Evolutionary conservation across 2,797 vertebrate species (phyloP).

Genomic region (Siniperca scherzeri): DNA sequence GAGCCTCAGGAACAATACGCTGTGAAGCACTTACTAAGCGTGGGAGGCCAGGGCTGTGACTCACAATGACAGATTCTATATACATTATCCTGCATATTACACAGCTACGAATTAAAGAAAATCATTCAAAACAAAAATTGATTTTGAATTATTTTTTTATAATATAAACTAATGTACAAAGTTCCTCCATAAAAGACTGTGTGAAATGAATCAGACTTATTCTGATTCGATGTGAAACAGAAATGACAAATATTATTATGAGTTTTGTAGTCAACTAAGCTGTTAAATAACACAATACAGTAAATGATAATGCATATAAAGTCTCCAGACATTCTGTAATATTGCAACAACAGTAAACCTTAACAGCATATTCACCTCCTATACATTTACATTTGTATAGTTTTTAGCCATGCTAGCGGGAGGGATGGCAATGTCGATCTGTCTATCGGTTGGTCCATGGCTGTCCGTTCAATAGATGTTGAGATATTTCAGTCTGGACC

Average conservation of each 20-base stretch:
- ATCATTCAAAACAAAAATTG: neutral
- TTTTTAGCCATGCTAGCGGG: too few species aligned
- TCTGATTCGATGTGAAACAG: neutral
- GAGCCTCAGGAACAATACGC: conserved; percentile 28
- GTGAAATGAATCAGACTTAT: neutral
- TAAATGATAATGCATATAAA: neutral
- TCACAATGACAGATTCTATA: conserved; percentile 1
- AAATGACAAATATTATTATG: too few species aligned
- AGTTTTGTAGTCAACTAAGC: too few species aligned
- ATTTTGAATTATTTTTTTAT: neutral
- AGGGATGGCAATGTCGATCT: too few species aligned
- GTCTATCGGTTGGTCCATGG: too few species aligned
- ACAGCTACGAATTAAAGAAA: neutral
- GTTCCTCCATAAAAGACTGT: neutral
- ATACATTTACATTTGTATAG: neutral
- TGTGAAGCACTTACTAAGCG: conserved; percentile 1
- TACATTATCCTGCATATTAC: neutral
- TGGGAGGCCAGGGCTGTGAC: neutral
- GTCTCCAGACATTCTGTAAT: too few species aligned
- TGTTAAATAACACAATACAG: neutral
- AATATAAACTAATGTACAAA: neutral
- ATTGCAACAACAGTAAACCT: neutral
- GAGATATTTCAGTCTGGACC: too few species aligned
- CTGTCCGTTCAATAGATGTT: too few species aligned
- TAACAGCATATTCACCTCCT: neutral